Evolutionary conservation across 2,888 invertebrate species (phyloP).

Genomic region (Hemithea aestivaria): DNA sequence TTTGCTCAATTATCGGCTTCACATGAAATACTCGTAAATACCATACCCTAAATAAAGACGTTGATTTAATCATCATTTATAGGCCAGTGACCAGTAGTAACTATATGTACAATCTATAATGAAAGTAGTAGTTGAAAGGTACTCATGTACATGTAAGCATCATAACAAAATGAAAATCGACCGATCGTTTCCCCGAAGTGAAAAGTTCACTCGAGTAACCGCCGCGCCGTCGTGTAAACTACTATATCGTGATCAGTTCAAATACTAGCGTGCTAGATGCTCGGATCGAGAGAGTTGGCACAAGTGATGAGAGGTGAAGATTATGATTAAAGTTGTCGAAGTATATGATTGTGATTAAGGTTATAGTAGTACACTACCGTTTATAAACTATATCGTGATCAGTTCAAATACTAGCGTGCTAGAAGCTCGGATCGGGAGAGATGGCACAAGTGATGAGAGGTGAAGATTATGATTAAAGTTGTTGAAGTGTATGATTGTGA

Average conservation of each 20-base stretch:
- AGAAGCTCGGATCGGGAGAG: slow-evolving; percentile 27
- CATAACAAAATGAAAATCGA: slow-evolving; percentile 1
- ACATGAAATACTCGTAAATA: too few relatives aligned
- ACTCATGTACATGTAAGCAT: too few relatives aligned
- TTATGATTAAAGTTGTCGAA: too few relatives aligned
- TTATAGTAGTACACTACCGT: too few relatives aligned
- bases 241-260: slow-evolving; percentile 47
- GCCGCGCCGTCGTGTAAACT: slow-evolving; percentile 16
- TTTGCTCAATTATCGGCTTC: too few relatives aligned
- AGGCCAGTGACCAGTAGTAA: too few relatives aligned
- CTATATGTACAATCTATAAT: too few relatives aligned
- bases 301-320: slow-evolving; percentile 19
- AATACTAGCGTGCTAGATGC: slow-evolving; percentile 53
- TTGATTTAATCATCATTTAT: too few relatives aligned
- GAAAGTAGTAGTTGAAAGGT: too few relatives aligned
- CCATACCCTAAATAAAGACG: too few relatives aligned
- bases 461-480: too few relatives aligned
- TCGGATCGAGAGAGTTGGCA: slow-evolving; percentile 23
- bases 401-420: slow-evolving; percentile 56
- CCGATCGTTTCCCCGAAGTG: slow-evolving; percentile 8
- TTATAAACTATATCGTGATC: slow-evolving; percentile 47
- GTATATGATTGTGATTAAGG: background rate
- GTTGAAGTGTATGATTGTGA: background rate
- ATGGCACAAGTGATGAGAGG: slow-evolving; percentile 25
- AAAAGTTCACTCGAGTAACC: slow-evolving; percentile 17